phyloP scores from a whole-genome alignment of 2,888 invertebrate species.

The Lordiphosa andalusiaca region DNA sequence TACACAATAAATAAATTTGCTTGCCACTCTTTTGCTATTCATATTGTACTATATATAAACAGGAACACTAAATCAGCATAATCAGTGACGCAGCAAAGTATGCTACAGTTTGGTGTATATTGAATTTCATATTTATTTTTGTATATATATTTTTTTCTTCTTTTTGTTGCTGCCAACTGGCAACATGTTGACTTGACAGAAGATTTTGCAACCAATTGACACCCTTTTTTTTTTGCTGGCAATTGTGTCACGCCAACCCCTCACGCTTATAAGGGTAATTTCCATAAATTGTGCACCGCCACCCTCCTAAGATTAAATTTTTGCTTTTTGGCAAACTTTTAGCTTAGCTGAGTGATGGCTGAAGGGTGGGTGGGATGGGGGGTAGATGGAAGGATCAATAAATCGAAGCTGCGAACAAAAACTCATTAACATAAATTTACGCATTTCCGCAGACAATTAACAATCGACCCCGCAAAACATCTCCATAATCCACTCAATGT shows the following conservation, averaged over 20 bases:
- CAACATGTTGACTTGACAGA: slow-evolving; percentile 78
- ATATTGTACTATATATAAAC: neutral
- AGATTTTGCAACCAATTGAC: slow-evolving; percentile 66
- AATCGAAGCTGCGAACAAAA: slow-evolving; percentile 58
- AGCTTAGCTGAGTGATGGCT: slow-evolving; percentile 5
- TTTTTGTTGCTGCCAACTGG: slow-evolving; percentile 26
- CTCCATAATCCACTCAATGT: slow-evolving; percentile 68
- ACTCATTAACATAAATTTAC: slow-evolving; percentile 67
- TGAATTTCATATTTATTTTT: slow-evolving; percentile 60
- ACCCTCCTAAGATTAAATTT: slow-evolving; percentile 50
- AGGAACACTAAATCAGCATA: slow-evolving; percentile 12
- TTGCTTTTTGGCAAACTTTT: slow-evolving; percentile 20
- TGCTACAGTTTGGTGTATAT: slow-evolving; percentile 34
- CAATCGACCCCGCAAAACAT: slow-evolving; percentile 65
- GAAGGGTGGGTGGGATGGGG: slow-evolving; percentile 22
- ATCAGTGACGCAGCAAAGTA: slow-evolving; percentile 25
- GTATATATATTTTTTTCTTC: slow-evolving; percentile 3
- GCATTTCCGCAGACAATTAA: slow-evolving; percentile 61
- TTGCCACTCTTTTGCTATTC: neutral
- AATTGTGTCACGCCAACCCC: slow-evolving; percentile 41
- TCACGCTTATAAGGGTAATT: slow-evolving; percentile 63
- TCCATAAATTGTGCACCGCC: slow-evolving; percentile 59
- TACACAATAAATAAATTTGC: slow-evolving; percentile 13
- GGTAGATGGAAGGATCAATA: slow-evolving; percentile 61
- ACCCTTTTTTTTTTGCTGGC: slow-evolving; percentile 66